These are phyloP conservation scores for Pachypanchax playfairii DNA, from an alignment of 2,113 vertebrate species.

Conservation along the genomic window DNA sequence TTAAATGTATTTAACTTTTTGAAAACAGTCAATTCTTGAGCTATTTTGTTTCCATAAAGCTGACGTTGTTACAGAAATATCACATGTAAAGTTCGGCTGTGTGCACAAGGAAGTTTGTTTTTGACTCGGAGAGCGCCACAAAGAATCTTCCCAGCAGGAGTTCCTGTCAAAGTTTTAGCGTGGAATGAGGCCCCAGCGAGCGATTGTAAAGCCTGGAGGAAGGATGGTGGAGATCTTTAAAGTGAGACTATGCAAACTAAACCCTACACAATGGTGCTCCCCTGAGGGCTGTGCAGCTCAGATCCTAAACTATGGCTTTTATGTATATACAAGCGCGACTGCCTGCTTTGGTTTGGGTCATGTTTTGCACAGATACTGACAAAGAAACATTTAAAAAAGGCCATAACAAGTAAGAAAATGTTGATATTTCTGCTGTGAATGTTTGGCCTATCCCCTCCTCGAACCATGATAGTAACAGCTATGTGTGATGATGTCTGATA, in stretches of 20 bases:
- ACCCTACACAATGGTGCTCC: constrained; percentile 50
- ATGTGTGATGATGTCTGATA: no score
- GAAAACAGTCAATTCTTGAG: no score
- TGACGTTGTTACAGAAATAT: constrained; percentile 5
- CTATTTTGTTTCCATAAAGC: neutral
- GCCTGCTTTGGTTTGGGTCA: constrained; percentile 17
- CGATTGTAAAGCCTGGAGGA: constrained; percentile 53
- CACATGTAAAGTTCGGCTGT: constrained; percentile 15
- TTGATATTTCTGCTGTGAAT: constrained; percentile 7
- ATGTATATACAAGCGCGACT: neutral
- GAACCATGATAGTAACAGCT: no score
- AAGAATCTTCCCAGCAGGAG: constrained; percentile 46
- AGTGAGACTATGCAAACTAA: constrained; percentile 48
- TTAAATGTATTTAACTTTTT: no score
- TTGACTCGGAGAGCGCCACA: constrained; percentile 40
- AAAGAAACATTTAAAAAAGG: neutral
- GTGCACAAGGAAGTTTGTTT: constrained; percentile 32
- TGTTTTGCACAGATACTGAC: constrained; percentile 10
- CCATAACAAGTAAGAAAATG: neutral
- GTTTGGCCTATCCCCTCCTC: constrained; percentile 51
- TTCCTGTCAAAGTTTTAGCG: constrained; percentile 49
- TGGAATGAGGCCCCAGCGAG: constrained; percentile 18
- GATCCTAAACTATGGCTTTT: neutral
- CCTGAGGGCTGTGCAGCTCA: constrained; percentile 1
- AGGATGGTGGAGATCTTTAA: constrained; percentile 66